Conservation (phyloP, 2,113 vertebrate species). For the Potamarius usumacintae region DNA sequence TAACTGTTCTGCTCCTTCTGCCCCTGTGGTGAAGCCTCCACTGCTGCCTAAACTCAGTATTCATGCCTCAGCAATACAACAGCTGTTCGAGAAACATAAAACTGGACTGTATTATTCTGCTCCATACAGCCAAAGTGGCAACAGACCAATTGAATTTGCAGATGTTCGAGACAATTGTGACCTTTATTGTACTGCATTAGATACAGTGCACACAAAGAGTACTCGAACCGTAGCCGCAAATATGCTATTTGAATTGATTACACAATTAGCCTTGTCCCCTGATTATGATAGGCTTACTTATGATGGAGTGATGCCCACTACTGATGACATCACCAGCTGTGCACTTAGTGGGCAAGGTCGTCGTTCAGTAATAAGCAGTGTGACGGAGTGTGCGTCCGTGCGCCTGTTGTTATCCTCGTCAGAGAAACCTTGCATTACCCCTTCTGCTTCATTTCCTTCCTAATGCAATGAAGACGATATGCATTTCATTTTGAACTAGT, state of each 20-base stretch:
- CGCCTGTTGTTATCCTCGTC: slow-evolving; percentile 19
- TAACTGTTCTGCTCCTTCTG: not conserved
- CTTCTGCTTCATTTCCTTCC: slow-evolving; percentile 41
- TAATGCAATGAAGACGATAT: slow-evolving; percentile 47
- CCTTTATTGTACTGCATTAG: slow-evolving; percentile 11
- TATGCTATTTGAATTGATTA: slow-evolving; percentile 13
- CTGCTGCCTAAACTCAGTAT: not conserved
- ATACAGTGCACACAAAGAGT: not conserved
- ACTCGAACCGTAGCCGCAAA: not conserved
- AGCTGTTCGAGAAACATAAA: slow-evolving; percentile 11
- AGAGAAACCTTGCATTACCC: slow-evolving; percentile 20
- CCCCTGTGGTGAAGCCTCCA: not conserved
- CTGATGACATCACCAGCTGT: slow-evolving; percentile 36
- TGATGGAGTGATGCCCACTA: not conserved
- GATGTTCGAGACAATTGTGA: slow-evolving; percentile 3
- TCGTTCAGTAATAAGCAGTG: slow-evolving; percentile 25
- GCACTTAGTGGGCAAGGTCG: not conserved
- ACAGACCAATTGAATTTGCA: not conserved
- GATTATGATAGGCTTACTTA: slow-evolving; percentile 11
- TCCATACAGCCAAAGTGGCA: not conserved
- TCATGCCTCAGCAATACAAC: not conserved
- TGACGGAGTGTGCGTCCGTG: not conserved
- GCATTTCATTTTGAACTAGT: slow-evolving; percentile 27
- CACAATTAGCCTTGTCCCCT: slow-evolving; percentile 3
- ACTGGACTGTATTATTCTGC: not conserved